These are phyloP conservation scores for Brachionus asplanchnoidis DNA, from an alignment of 1,140 invertebrate species.

Conservation along the genomic window DNA sequence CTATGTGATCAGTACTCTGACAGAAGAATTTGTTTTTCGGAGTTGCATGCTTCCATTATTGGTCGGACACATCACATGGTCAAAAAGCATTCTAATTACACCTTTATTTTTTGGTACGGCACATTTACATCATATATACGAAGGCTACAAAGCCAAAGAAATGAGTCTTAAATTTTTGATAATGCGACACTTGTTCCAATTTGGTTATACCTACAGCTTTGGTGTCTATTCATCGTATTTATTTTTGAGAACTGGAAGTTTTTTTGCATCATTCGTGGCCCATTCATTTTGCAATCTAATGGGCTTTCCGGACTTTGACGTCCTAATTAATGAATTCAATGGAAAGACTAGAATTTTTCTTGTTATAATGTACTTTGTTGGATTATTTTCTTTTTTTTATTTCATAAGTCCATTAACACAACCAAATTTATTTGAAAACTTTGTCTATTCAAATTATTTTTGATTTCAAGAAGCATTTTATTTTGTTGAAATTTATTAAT, in stretches of 20 bases:
- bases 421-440: neutral
- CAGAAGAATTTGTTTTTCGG: conserved; percentile 36
- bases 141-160: neutral
- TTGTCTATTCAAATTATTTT: conserved; percentile 6
- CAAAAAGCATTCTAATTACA: neutral
- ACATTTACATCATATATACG: conserved; percentile 40
- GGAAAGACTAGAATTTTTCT: conserved; percentile 3
- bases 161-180: neutral
- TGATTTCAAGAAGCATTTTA: neutral
- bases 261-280: conserved; percentile 19
- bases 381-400: conserved; percentile 13
- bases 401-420: neutral
- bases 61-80: neutral
- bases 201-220: conserved; percentile 36
- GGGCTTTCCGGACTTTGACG: conserved; percentile 19
- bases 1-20: conserved; percentile 1
- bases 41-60: conserved; percentile 19
- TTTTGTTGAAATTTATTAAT: neutral
- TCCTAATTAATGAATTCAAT: neutral
- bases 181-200: conserved; percentile 1
- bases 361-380: neutral
- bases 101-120: conserved; percentile 28
- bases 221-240: conserved; percentile 33
- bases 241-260: conserved; percentile 34
- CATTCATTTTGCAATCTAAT: conserved; percentile 34